Evolutionary conservation across 2,797 vertebrate species (phyloP), one percentile per base, ranked within the genome.

Genomic region (Limosa lapponica): DNA sequence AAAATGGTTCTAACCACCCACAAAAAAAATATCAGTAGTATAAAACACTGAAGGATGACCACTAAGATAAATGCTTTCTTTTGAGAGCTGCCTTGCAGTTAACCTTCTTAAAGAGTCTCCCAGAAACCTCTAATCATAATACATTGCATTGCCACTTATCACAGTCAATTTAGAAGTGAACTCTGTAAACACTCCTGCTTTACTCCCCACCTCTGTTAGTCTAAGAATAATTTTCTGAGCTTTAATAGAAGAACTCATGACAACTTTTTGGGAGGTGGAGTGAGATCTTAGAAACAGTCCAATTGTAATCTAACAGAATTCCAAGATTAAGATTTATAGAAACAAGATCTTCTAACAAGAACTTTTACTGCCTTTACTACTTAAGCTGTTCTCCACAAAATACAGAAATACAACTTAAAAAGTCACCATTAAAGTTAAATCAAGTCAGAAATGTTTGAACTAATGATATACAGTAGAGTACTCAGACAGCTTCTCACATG

Each of bases 121-220:
- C 84, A 95, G 97, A 97, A 97, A 87, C 84, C 77, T 87, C 94
- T 91, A 97, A 96, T 69, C 93, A 93, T 94, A 96, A 97, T 95
- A 93, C 89, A 96, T 91, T 89, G 85, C 95, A 86, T 94, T 69
- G 95, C 96, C 97, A 97, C 97, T 97, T 97, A 97, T 96, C 97
- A 97, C 93, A 94, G 86, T 97, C 98, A 96, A 95, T 97, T 98
- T 97, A 98, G 97, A 98, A 98, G 95, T 92, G 94, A 96, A 87
- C 91, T 98, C 93, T 97, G 93, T 98, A 98, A 98, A 98, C 98
- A 98, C 95, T 97, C 96, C 94, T 96, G 89, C 94, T 97, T 97
- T 97, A 97, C 97, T 97, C 97, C 93, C 95, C 81, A 93, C 91
- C 83, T 90, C 92, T 97, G 93, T 97, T 95, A 57, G 92, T 94